Percentiles rank a stretch among this genome's conserved stretches.
Conservation (phyloP, 30 jellyfish, hydroid and myxozoan species). For the Chrysaora quinquecirrha region DNA sequence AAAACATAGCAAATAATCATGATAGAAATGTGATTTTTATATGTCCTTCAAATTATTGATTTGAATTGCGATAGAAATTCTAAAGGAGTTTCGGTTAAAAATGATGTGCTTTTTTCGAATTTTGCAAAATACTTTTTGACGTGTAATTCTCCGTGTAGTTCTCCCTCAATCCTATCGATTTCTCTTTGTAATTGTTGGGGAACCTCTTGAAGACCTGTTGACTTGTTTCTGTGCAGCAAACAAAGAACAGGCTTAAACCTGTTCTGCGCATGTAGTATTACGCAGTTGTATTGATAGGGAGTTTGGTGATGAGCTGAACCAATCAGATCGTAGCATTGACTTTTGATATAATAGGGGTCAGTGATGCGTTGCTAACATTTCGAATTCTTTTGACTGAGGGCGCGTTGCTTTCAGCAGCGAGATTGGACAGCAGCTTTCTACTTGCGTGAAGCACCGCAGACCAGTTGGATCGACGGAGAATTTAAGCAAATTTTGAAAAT, state of each 20-base stretch:
- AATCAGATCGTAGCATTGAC: conserved; percentile 39
- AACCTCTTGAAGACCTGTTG: conserved; percentile 40
- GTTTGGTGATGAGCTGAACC: conserved; percentile 20
- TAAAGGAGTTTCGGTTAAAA: too few species aligned
- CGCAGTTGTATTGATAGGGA: conserved; percentile 59
- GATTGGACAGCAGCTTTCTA: conserved; percentile 72
- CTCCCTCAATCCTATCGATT: too few species aligned
- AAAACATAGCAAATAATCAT: too few species aligned
- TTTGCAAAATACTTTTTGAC: too few species aligned
- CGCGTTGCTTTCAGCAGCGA: conserved; percentile 45
- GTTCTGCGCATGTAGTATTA: conserved; percentile 29
- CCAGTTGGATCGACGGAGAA: conserved; percentile 59
- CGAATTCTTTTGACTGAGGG: conserved; percentile 13
- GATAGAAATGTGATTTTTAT: too few species aligned
- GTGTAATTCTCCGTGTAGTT: too few species aligned
- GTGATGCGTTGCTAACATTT: conserved; percentile 56
- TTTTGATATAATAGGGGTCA: conserved; percentile 58
- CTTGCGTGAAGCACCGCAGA: conserved; percentile 74
- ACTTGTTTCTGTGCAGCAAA: not conserved
- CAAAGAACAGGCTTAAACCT: not conserved
- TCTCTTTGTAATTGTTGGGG: too few species aligned
- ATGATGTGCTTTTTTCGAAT: too few species aligned
- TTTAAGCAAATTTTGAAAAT: conserved; percentile 48
- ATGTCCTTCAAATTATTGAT: too few species aligned
- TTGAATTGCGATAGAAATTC: too few species aligned